Evolutionary conservation across 1,140 invertebrate genomes (phyloP).

Genomic region (Anagrus nilaparvatae): DNA sequence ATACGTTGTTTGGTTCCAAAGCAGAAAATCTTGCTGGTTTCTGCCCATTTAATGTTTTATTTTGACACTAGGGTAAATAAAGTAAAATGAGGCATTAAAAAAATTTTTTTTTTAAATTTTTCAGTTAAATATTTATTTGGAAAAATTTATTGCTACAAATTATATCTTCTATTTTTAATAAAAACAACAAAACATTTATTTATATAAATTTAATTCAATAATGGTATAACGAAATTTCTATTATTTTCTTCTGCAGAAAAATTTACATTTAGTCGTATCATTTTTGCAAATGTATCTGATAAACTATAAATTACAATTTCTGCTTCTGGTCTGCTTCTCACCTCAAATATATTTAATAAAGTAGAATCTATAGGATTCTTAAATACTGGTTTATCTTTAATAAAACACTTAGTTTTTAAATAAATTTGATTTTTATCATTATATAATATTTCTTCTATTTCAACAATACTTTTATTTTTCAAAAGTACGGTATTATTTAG

Average conservation of each 20-base stretch:
- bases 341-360: not conserved
- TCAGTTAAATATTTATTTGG: no score
- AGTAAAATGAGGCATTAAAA: no score
- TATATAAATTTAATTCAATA: no score
- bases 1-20: no score
- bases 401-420: not conserved
- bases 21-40: no score
- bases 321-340: not conserved
- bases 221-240: not conserved
- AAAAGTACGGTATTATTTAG: not conserved
- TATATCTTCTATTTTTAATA: no score
- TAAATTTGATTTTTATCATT: not conserved
- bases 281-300: not conserved
- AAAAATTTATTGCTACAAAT: no score
- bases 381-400: not conserved
- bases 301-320: not conserved
- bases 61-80: no score
- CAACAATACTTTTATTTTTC: not conserved
- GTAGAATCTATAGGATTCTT: not conserved
- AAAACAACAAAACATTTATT: no score
- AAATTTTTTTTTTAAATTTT: no score
- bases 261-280: not conserved
- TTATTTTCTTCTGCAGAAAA: not conserved
- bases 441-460: not conserved
- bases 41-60: no score